These are phyloP conservation scores for Andrena marginata DNA, from an alignment of 2,888 invertebrate species.

Conservation along the genomic window DNA sequence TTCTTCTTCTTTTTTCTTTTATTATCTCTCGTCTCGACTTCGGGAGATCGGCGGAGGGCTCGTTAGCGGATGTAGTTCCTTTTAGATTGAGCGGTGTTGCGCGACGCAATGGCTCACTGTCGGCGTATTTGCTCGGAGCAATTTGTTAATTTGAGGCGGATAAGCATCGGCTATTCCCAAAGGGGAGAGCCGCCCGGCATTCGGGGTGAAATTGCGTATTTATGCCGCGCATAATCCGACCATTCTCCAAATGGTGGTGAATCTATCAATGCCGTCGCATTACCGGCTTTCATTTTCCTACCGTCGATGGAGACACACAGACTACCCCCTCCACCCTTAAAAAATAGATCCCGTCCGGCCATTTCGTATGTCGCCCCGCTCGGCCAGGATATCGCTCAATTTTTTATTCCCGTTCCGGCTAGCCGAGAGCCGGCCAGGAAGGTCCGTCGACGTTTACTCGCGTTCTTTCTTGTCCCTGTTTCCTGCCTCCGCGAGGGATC, in stretches of 20 bases:
- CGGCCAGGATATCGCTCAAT: conserved; percentile 78
- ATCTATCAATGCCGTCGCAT: conserved; percentile 83
- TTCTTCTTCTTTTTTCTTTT: not conserved
- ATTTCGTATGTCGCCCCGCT: conserved; percentile 42
- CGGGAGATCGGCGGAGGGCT: conserved; percentile 44
- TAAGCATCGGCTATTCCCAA: conserved; percentile 67
- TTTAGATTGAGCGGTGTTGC: conserved; percentile 55
- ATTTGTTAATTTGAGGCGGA: conserved; percentile 75
- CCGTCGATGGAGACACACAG: conserved; percentile 79
- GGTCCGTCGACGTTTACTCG: conserved; percentile 59
- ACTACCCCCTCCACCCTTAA: conserved; percentile 72
- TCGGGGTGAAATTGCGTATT: conserved; percentile 82
- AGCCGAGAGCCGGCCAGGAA: conserved; percentile 39
- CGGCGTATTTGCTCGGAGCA: conserved; percentile 65
- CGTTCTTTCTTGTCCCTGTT: conserved; percentile 39
- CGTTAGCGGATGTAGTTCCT: conserved; percentile 55
- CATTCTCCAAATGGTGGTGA: conserved; percentile 81
- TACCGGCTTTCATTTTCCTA: conserved; percentile 82
- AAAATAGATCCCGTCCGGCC: conserved; percentile 78
- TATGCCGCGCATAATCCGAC: conserved; percentile 84
- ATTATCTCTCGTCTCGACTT: conserved; percentile 1
- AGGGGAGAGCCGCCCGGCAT: conserved; percentile 65
- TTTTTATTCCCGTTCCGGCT: conserved; percentile 73
- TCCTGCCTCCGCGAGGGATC: conserved; percentile 45
- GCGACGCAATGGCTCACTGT: conserved; percentile 57